These are phyloP conservation scores for Camponotus fellah DNA, from an alignment of 2,888 invertebrate genomes.

Conservation along the genomic window DNA sequence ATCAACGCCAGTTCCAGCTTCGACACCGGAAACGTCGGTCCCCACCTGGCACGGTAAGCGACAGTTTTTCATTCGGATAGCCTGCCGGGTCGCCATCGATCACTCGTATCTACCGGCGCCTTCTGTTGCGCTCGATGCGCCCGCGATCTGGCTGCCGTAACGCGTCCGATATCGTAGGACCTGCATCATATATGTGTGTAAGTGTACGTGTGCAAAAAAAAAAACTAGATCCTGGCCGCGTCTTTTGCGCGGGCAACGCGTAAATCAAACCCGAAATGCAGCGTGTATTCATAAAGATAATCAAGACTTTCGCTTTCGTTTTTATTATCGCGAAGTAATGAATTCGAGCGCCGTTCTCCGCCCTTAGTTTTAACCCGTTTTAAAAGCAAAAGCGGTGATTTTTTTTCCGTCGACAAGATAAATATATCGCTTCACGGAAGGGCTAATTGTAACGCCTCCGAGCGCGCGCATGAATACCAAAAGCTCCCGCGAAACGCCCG, in stretches of 20 bases:
- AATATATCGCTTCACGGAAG: conserved; percentile 15
- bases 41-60: conserved; percentile 89
- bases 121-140: conserved; percentile 62
- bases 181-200: not conserved
- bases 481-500: conserved; percentile 48
- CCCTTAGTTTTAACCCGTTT: conserved; percentile 2
- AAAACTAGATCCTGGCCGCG: not conserved
- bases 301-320: not conserved
- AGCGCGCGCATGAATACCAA: conserved; percentile 63
- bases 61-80: conserved; percentile 69
- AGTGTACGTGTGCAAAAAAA: not conserved
- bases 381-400: conserved; percentile 1
- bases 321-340: not conserved
- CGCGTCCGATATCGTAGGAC: conserved; percentile 12
- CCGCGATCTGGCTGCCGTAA: conserved; percentile 45
- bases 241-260: not conserved
- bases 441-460: conserved; percentile 65
- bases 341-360: not conserved
- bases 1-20: conserved; percentile 90
- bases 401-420: conserved; percentile 1
- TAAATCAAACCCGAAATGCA: not conserved
- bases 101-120: conserved; percentile 70
- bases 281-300: conserved; percentile 10
- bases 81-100: conserved; percentile 64
- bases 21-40: conserved; percentile 89